A percentile compares a stretch with the other conserved stretches of the same genome.
Conservation (phyloP, 2,113 vertebrate genomes). For the Rhinolophus sinicus region DNA sequence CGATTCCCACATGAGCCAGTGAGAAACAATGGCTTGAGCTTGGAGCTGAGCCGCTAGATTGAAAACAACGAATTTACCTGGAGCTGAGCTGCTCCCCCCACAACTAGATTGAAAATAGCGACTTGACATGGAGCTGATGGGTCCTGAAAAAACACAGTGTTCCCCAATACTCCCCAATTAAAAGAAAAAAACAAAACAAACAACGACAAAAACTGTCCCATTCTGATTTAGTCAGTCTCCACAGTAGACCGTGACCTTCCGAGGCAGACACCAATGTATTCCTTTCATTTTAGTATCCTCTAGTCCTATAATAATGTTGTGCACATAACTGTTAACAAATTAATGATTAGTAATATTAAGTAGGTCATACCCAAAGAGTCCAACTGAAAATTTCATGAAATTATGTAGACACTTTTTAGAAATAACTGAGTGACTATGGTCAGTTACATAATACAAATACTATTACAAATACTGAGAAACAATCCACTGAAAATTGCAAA, state of each 20-base stretch:
- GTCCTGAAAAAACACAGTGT: no score
- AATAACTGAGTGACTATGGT: not conserved
- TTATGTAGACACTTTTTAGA: not conserved
- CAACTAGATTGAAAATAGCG: no score
- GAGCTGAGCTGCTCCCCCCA: no score
- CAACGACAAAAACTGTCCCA: no score
- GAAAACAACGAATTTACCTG: no score
- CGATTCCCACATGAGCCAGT: no score
- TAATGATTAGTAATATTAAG: slow-evolving; percentile 14
- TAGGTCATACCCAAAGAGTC: not conserved
- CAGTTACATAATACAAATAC: not conserved
- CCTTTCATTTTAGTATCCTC: not conserved
- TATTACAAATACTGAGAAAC: not conserved
- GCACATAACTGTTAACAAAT: not conserved
- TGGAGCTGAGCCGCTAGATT: no score
- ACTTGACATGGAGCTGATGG: no score
- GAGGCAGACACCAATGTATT: not conserved
- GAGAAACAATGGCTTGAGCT: no score
- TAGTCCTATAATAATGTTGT: not conserved
- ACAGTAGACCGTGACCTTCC: not conserved
- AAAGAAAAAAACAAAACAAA: no score
- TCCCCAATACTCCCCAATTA: no score
- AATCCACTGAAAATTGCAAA: not conserved
- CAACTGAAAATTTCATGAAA: not conserved
- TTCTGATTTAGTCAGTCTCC: not conserved